phyloP scores from a whole-genome alignment of 2,888 invertebrate species.

The Serrognathus titanus region DNA sequence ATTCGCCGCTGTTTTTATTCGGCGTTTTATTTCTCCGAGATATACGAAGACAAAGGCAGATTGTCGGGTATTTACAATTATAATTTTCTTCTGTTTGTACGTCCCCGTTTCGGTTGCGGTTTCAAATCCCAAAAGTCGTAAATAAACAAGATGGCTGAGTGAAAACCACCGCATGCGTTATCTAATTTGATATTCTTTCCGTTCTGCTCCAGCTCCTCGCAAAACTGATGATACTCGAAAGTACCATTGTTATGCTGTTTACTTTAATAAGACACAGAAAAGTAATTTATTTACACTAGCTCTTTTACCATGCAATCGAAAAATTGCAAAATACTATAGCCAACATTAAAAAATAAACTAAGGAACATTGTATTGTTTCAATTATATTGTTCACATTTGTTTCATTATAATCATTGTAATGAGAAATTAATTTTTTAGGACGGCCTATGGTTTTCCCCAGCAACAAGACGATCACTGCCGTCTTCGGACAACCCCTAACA shows the following conservation, averaged over 20 bases:
- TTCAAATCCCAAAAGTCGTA: slow-evolving; percentile 34
- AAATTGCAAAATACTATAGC: no score
- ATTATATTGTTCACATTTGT: no score
- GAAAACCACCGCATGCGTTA: slow-evolving; percentile 19
- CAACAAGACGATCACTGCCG: slow-evolving; percentile 64
- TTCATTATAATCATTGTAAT: no score
- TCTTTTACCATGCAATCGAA: no score
- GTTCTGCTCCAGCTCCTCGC: neutral
- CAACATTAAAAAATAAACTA: no score
- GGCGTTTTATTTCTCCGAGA: slow-evolving; percentile 7
- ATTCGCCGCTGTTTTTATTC: slow-evolving; percentile 1
- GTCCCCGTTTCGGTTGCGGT: slow-evolving; percentile 23
- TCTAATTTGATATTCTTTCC: slow-evolving; percentile 35
- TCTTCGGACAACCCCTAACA: slow-evolving; percentile 65
- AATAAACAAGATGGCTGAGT: slow-evolving; percentile 30
- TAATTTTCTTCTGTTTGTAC: slow-evolving; percentile 32
- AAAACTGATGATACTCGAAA: neutral
- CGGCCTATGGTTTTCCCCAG: slow-evolving; percentile 64
- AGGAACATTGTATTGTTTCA: no score
- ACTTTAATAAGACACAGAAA: no score
- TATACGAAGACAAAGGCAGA: slow-evolving; percentile 27
- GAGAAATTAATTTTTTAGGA: slow-evolving; percentile 51
- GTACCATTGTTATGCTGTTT: no score
- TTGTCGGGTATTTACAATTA: slow-evolving; percentile 34
- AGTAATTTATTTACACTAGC: no score